Conservation (phyloP, 2,113 vertebrate genomes). For the Sapayoa aenigma region DNA sequence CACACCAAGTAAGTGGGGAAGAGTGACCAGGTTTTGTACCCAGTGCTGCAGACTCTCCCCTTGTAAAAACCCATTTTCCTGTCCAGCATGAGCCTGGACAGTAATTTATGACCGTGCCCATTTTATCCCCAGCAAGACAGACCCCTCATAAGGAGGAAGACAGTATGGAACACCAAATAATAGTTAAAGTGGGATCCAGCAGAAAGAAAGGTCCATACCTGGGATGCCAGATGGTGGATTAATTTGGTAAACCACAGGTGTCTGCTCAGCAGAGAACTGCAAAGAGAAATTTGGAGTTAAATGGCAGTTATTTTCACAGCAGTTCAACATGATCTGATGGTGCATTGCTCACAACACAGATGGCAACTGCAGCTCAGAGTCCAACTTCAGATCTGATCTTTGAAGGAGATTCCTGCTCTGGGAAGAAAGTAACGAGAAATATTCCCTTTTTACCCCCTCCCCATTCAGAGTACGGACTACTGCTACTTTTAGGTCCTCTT, state of each 20-base stretch:
- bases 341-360: background rate
- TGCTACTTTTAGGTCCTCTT: background rate
- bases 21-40: background rate
- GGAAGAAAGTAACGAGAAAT: background rate
- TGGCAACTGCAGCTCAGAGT: background rate
- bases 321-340: background rate
- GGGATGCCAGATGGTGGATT: slow-evolving; percentile 70
- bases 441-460: background rate
- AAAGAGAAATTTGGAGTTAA: slow-evolving; percentile 38
- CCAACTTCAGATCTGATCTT: background rate
- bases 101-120: background rate
- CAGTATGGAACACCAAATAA: background rate
- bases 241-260: slow-evolving; percentile 71
- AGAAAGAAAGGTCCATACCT: slow-evolving; percentile 61
- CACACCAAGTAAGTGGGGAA: too few species aligned
- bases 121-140: background rate
- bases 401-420: background rate
- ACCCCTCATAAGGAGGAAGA: background rate
- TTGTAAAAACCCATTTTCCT: background rate
- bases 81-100: background rate
- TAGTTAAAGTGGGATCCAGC: background rate
- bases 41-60: background rate
- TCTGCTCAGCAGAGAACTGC: slow-evolving; percentile 71
- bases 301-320: background rate
- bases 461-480: background rate